Base-by-base conservation (phyloP, 2,888 invertebrate genomes). In the Aproaerema taeniolella region DNA sequence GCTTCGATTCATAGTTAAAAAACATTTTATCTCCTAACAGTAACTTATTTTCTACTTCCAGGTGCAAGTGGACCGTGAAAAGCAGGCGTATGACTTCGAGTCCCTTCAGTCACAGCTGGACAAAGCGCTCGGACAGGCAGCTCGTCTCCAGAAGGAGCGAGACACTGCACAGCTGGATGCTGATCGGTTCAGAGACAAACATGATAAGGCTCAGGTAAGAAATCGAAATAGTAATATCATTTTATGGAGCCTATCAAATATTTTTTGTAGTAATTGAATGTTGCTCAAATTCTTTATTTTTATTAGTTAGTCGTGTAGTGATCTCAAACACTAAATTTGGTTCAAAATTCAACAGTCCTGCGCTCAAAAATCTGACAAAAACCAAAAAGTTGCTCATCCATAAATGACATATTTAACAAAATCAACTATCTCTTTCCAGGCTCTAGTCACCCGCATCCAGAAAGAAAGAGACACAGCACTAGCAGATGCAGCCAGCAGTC, bases 61-160 rank as follows among this genome's bases (percentile, higher is more conserved):
- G 93, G 88, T 93, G 68, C 94, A 95, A 89, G 91, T 95, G 68
- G 97, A 97, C 71, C 94, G 95, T 55, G 97, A 97, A 82, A 96
- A 96, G 73, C 91, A 93, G 58, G 92, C 91, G 49, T 96, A 95
- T 77, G 97, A 97, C 80, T 95, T 94, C 75, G 96, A 96, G 64
- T 95, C 94, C 58, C 86, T 95, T 47, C 96, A 96, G 71, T 93
- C 95, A 33, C 96, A 97, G 75, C 88, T 97, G 70, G 96, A 96
- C 86, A 96, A 96, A 80, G 92, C 95, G 25, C 88, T 96, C 48
- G 95, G 95, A 11, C 95, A 95, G 73, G 91, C 95, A 32, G 93
- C 93, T 38, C 89, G 96, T 40, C 90, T 96, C 64, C 96, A 96
- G 79, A 96, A 96, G 74, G 97, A 97, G 73, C 89, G 95, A 38